These are phyloP conservation scores for Philereme transversata DNA, from an alignment of 2,888 invertebrate genomes.

Conservation along the genomic window DNA sequence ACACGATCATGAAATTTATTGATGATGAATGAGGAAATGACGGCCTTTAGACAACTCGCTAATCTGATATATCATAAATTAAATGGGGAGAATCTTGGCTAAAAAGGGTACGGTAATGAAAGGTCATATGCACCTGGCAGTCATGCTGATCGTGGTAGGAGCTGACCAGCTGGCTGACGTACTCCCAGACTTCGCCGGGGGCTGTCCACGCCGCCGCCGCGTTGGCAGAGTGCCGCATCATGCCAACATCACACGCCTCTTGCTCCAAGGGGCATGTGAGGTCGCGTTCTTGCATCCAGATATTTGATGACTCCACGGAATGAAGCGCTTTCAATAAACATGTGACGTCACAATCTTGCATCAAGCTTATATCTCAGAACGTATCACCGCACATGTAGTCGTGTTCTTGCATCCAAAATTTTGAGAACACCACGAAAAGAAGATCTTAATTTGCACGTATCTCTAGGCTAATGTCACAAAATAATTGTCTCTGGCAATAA, in stretches of 20 bases:
- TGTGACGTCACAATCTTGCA: conserved; percentile 2
- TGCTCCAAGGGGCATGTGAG: conserved; percentile 25
- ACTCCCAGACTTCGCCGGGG: conserved; percentile 87
- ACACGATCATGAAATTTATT: too few species aligned
- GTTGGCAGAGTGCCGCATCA: conserved; percentile 79
- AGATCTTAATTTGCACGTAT: not conserved
- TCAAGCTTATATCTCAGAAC: not conserved
- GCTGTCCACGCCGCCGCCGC: conserved; percentile 77
- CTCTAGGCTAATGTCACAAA: not conserved
- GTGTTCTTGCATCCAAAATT: too few species aligned
- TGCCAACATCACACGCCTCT: conserved; percentile 71
- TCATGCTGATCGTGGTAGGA: conserved; percentile 84
- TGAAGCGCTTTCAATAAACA: conserved; percentile 2
- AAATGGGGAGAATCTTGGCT: not conserved
- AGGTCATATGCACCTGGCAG: conserved; percentile 63
- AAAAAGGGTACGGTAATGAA: conserved; percentile 1
- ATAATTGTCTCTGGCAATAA: conserved; percentile 1
- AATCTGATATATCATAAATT: too few species aligned
- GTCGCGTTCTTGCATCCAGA: conserved; percentile 25
- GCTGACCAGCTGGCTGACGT: conserved; percentile 86
- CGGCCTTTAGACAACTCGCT: too few species aligned
- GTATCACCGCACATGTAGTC: too few species aligned
- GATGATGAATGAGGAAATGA: too few species aligned
- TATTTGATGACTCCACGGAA: conserved; percentile 8
- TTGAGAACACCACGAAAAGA: too few species aligned